phyloP scores from a whole-genome alignment of 2,888 invertebrate genomes.

The Heliconius hortense region DNA sequence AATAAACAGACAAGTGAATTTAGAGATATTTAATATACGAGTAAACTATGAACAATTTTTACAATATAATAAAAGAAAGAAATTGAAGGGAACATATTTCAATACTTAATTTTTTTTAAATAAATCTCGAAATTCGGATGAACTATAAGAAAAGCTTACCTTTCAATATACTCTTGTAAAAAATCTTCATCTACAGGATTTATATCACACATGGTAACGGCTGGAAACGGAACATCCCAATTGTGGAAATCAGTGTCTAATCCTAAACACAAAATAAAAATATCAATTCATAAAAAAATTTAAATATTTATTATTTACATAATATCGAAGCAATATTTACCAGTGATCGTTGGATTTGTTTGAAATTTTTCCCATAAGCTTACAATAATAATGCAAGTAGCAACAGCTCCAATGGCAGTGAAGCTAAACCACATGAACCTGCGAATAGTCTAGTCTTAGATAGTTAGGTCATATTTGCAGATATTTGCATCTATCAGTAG shows the following conservation, averaged over 20 bases:
- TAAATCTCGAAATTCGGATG: not conserved
- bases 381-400: constrained; percentile 88
- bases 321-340: constrained; percentile 52
- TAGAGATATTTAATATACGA: not conserved
- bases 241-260: constrained; percentile 91
- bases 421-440: constrained; percentile 92
- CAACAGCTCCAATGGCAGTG: constrained; percentile 85
- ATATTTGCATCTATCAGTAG: not conserved
- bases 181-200: constrained; percentile 78
- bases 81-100: not conserved
- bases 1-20: not conserved
- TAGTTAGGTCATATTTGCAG: no score
- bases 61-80: not conserved
- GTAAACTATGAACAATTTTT: not conserved
- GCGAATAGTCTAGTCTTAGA: constrained; percentile 29
- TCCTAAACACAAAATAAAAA: constrained; percentile 61
- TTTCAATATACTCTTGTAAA: constrained; percentile 68
- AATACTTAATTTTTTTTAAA: not conserved
- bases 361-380: constrained; percentile 92
- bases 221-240: constrained; percentile 89
- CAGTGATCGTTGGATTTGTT: constrained; percentile 91
- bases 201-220: constrained; percentile 84
- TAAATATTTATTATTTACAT: not conserved
- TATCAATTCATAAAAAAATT: not conserved
- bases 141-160: constrained; percentile 53